Evolutionary conservation across 2,113 vertebrate species (phyloP), one percentile per base, ranked within the genome.

Genomic region (Danionella cerebrum): DNA sequence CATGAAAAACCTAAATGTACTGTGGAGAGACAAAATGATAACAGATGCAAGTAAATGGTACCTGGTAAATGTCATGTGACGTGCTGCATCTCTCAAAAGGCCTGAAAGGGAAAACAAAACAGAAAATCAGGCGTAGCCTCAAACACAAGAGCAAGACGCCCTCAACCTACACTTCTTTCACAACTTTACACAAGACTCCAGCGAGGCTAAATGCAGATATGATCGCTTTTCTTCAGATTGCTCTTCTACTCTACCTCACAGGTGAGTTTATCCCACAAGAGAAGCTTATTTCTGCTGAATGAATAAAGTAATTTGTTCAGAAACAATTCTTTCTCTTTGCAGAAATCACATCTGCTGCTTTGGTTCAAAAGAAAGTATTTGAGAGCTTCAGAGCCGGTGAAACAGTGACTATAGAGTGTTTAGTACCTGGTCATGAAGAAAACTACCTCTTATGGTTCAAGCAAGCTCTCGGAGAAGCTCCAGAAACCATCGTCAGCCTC

Each of bases 361-460:
- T 67, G 25, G 2, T 57, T 42, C 67, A 70, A 31, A 24, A 48
- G 16, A 45, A 70, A 52, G 12, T n/a, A 11, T 5, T 70, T 18
- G 42, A 42, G 47, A 64, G 47, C 9, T 64, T 63, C 12, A n/a
- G 19, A 24, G 45, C 25, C 9, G 67, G 47, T 3, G 5, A n/a
- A 39, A 50, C n/a, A 16, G 3, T 63, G 21, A 63, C 48, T 16
- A 42, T 63, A 52, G 5, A 63, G 12, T 70, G 67, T 25, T 14
- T 10, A 12, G 33, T 70, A 19, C 6, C 16, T 21, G 5, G 53
- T 33, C 0, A 12, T 6, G 13, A 53, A 0, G 45, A 63, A 13
- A 70, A 60, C 35, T 70, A 63, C 18, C 25, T 25, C 6, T 70
- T 24, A 8, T 70, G 67, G 57, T 70, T 70, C 45, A 70, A 38